A percentile compares a stretch with the other conserved stretches of the same genome.
Conservation (phyloP, 2,888 invertebrate species). For the Petrolisthes manimaculis region DNA sequence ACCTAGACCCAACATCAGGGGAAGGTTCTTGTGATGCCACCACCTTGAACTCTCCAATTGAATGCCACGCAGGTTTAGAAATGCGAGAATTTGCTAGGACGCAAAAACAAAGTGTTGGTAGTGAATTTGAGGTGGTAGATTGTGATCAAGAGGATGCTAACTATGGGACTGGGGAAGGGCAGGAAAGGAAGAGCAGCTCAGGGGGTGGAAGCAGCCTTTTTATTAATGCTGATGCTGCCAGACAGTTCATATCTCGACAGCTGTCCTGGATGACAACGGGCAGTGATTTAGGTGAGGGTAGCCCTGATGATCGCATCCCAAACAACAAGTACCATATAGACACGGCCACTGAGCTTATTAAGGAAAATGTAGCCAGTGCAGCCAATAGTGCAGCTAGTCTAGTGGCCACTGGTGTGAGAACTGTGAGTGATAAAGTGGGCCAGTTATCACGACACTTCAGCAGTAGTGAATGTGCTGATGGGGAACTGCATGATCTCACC, state of each 20-base stretch:
- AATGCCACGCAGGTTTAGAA: slow-evolving; percentile 39
- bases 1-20: slow-evolving; percentile 52
- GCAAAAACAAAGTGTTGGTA: slow-evolving; percentile 48
- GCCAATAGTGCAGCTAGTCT: slow-evolving; percentile 71
- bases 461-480: slow-evolving; percentile 79
- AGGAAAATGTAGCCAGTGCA: slow-evolving; percentile 77
- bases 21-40: slow-evolving; percentile 53
- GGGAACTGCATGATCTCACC: slow-evolving; percentile 71
- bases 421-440: slow-evolving; percentile 81
- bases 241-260: slow-evolving; percentile 81
- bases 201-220: slow-evolving; percentile 76
- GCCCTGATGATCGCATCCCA: slow-evolving; percentile 75
- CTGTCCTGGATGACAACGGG: slow-evolving; percentile 79
- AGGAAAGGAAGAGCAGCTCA: slow-evolving; percentile 30
- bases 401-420: slow-evolving; percentile 82
- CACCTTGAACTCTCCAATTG: slow-evolving; percentile 38
- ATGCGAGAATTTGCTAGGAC: slow-evolving; percentile 35
- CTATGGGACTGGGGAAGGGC: not conserved
- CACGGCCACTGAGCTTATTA: slow-evolving; percentile 75
- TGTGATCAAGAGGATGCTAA: slow-evolving; percentile 43
- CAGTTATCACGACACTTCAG: slow-evolving; percentile 81
- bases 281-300: slow-evolving; percentile 76
- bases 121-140: slow-evolving; percentile 57
- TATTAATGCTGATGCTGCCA: slow-evolving; percentile 83
- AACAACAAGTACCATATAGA: slow-evolving; percentile 69